phyloP scores from a whole-genome alignment of 1,140 invertebrate genomes.

The Neoseiulus cucumeris region DNA sequence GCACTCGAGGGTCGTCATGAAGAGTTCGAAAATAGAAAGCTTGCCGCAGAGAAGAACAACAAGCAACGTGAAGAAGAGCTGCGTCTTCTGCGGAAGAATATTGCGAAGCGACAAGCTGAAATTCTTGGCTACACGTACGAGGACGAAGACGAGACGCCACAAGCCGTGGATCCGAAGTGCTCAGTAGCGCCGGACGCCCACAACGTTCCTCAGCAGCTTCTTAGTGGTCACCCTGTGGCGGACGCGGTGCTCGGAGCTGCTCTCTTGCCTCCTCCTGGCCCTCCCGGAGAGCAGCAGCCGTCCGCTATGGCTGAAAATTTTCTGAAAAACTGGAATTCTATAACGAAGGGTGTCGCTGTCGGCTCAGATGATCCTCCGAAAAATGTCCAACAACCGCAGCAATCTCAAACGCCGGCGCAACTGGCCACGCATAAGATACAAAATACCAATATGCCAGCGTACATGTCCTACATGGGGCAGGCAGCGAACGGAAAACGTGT shows the following conservation, averaged over 20 bases:
- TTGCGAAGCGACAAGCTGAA: conserved; percentile 4
- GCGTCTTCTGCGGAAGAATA: background rate
- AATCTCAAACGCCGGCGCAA: background rate
- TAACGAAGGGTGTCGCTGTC: background rate
- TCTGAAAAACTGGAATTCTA: background rate
- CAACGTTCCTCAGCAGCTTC: background rate
- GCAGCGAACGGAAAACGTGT: background rate
- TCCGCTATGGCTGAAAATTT: conserved; percentile 1
- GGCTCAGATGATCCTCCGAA: background rate
- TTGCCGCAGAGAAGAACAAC: conserved; percentile 1
- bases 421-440: background rate
- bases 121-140: conserved; percentile 3
- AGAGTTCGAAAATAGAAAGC: background rate
- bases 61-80: conserved; percentile 2
- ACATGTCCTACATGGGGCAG: background rate
- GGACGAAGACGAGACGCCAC: background rate
- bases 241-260: conserved; percentile 1
- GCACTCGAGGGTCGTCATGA: background rate
- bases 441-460: conserved; percentile 1
- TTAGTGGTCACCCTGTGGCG: background rate
- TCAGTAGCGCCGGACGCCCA: background rate
- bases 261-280: background rate
- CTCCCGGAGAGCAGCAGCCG: background rate
- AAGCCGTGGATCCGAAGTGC: background rate
- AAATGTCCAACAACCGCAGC: background rate